A percentile compares a stretch with the other conserved stretches of the same genome.
Conservation (phyloP, 2,888 invertebrate genomes). For the Andrena flavipes region DNA sequence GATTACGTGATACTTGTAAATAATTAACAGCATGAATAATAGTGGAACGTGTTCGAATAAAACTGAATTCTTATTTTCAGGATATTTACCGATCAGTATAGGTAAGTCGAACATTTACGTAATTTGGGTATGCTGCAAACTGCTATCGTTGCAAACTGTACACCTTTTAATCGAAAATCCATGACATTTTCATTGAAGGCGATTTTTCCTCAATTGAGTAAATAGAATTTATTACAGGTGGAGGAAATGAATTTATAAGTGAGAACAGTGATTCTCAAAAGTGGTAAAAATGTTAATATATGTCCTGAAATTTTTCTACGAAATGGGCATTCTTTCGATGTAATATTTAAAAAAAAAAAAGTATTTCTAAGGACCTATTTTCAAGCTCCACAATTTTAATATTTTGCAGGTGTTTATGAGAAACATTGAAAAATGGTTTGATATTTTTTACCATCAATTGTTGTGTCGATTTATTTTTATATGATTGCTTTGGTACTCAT, state of each 20-base stretch:
- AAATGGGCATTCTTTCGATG: background rate
- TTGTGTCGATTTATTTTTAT: no score
- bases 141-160: constrained; percentile 38
- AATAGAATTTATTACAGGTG: background rate
- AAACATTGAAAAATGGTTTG: no score
- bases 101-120: constrained; percentile 80
- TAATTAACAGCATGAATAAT: constrained; percentile 76
- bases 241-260: background rate
- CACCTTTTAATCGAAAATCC: background rate
- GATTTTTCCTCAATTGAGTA: background rate
- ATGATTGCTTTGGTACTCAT: no score
- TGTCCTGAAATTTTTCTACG: background rate
- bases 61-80: constrained; percentile 82
- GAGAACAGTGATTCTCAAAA: background rate
- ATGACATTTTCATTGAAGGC: background rate
- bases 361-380: no score
- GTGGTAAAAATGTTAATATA: background rate
- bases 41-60: constrained; percentile 79
- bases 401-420: no score
- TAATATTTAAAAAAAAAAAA: no score
- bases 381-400: no score
- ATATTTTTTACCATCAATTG: no score
- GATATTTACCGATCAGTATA: constrained; percentile 83
- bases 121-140: constrained; percentile 48
- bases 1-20: constrained; percentile 49